A percentile compares a stretch with the other conserved stretches of the same genome.
Evolutionary conservation across 2,888 invertebrate species (phyloP).

Genomic region (Sarcophaga carnaria): DNA sequence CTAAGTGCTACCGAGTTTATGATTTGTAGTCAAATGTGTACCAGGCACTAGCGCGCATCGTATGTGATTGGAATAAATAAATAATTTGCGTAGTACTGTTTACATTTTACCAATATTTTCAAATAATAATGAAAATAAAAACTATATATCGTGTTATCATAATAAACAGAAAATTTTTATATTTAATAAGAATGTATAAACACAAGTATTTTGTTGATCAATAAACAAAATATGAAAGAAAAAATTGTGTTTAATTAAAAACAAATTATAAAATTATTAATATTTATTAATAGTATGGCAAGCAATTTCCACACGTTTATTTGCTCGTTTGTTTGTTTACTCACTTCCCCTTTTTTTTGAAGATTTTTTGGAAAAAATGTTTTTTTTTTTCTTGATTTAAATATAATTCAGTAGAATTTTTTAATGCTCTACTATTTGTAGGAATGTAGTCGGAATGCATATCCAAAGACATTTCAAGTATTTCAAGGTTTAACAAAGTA

Average conservation of each 20-base stretch:
- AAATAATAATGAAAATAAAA: constrained; percentile 15
- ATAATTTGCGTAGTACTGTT: constrained; percentile 64
- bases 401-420: not conserved
- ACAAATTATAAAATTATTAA: constrained; percentile 21
- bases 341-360: not conserved
- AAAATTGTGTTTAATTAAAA: constrained; percentile 11
- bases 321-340: not conserved
- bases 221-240: constrained; percentile 14
- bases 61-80: constrained; percentile 63
- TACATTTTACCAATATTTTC: constrained; percentile 12
- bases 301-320: not conserved
- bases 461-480: not conserved
- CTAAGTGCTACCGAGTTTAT: constrained; percentile 10
- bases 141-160: not conserved
- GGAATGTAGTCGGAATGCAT: not conserved
- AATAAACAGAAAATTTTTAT: not conserved
- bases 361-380: not conserved
- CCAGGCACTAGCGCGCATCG: constrained; percentile 20
- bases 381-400: not conserved
- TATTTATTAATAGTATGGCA: constrained; percentile 2
- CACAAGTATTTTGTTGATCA: constrained; percentile 30
- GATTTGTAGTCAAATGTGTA: constrained; percentile 36
- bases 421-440: not conserved
- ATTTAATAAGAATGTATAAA: constrained; percentile 1
- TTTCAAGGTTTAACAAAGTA: not conserved